phyloP scores from a whole-genome alignment of 2,113 vertebrate species.

The Oryzias javanicus region DNA sequence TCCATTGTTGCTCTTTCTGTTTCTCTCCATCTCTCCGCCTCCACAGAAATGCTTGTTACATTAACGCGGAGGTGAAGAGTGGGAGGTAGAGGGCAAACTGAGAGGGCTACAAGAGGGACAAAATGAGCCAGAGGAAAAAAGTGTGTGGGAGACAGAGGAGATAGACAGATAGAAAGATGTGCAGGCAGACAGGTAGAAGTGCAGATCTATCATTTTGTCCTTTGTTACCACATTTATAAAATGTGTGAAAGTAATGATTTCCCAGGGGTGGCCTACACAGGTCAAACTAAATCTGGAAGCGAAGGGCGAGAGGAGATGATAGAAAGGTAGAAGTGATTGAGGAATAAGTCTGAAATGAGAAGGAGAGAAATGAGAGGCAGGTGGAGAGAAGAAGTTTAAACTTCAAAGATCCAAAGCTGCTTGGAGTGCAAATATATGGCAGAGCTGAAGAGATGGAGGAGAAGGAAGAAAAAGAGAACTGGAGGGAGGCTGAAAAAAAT shows the following conservation, averaged over 20 bases:
- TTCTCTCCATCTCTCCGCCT: slow-evolving; percentile 56
- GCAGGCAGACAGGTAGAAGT: slow-evolving; percentile 33
- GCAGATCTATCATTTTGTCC: slow-evolving; percentile 21
- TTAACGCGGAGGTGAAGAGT: slow-evolving; percentile 72
- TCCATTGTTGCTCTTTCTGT: slow-evolving; percentile 45
- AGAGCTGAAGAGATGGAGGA: slow-evolving; percentile 3
- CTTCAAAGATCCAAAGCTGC: slow-evolving; percentile 58
- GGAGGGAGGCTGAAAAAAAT: slow-evolving; percentile 47
- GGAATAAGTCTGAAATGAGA: slow-evolving; percentile 18
- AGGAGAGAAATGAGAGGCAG: slow-evolving; percentile 30
- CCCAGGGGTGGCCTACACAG: slow-evolving; percentile 42
- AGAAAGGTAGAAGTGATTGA: slow-evolving; percentile 7
- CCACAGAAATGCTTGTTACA: slow-evolving; percentile 68
- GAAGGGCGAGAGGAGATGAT: slow-evolving; percentile 20
- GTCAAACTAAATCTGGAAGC: slow-evolving; percentile 57
- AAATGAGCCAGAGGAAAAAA: slow-evolving; percentile 51
- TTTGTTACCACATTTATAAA: slow-evolving; percentile 40
- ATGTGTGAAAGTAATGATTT: slow-evolving; percentile 47
- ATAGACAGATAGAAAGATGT: slow-evolving; percentile 31
- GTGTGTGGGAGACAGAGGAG: slow-evolving; percentile 56
- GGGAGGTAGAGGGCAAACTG: slow-evolving; percentile 74
- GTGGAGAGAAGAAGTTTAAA: slow-evolving; percentile 59
- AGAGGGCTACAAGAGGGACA: slow-evolving; percentile 67
- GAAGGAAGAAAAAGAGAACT: slow-evolving; percentile 16
- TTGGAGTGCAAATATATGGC: slow-evolving; percentile 41